A percentile compares a stretch with the other conserved stretches of the same genome.
Conservation (phyloP, 1,140 invertebrate species). For the Saccostrea cuccullata region DNA sequence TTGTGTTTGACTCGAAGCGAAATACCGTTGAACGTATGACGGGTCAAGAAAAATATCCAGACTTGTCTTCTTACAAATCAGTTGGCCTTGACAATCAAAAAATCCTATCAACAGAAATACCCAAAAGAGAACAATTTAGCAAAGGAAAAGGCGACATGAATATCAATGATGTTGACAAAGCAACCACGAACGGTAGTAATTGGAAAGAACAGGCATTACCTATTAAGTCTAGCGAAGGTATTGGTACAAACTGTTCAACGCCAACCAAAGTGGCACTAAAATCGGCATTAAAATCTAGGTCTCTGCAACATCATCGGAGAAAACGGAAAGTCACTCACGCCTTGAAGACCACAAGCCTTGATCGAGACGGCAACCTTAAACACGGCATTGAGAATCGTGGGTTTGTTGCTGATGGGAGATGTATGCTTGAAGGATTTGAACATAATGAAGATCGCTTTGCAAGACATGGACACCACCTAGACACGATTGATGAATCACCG, state of each 20-base stretch:
- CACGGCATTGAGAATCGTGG: neutral
- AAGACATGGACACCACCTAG: neutral
- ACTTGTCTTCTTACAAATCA: neutral
- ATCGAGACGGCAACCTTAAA: neutral
- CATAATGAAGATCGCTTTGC: neutral
- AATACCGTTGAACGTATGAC: constrained; percentile 10
- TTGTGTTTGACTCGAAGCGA: neutral
- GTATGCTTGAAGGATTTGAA: neutral
- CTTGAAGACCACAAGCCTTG: neutral
- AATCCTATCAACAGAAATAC: neutral
- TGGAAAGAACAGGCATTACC: neutral
- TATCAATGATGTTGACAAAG: too few species aligned
- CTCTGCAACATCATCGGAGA: neutral
- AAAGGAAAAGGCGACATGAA: neutral
- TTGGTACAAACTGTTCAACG: neutral
- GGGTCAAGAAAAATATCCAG: neutral
- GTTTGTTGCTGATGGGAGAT: neutral
- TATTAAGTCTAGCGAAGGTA: neutral
- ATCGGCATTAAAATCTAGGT: constrained; percentile 15
- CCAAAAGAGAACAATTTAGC: neutral
- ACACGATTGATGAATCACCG: constrained; percentile 1
- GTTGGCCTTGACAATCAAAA: neutral
- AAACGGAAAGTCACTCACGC: neutral
- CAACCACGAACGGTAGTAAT: neutral
- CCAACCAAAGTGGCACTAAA: neutral